Base-by-base conservation (phyloP, 2,113 vertebrate genomes). In the Dryoscopus gambensis region DNA sequence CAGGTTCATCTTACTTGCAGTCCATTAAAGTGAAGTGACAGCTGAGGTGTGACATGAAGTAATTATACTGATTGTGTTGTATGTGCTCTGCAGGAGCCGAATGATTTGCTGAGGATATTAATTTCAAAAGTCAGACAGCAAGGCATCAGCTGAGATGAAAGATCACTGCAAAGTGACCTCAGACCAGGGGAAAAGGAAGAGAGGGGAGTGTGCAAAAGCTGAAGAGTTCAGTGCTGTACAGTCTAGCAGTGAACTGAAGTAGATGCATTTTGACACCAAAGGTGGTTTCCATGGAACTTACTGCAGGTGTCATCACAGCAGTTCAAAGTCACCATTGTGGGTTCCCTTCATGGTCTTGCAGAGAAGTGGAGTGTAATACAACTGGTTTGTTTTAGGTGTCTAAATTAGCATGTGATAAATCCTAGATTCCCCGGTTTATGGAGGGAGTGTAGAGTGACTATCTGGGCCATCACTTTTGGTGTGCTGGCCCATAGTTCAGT, bases 51-150 rank as follows among this genome's bases (percentile, higher is more conserved):
- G 84, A 96, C 68, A 56, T 88, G 65, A 86, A 85, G 78, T 95
- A 93, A 97, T 96, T 93, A 96, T 71, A 74, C 90, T 93, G 95
- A 96, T 95, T 92, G 93, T 92, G 91, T 94, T 95, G 74, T 92
- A 42, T 82, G 71, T 92, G 92, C 92, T 92, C 82, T 0, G 8
- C 88, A 89, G 95, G 93, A 95, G 87, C 69, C 1, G 13, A 89
- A 49, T 95, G 56, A 93, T 95, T 96, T 96, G 92, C 90, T 81
- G 77, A 91, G 77, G 86, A 50, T 92, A 92, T 89, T 95, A 90
- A 95, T 95, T 96, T 87, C 52, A 81, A 37, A 88, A 96, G 71
- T 75, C 90, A 95, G 93, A 84, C 59, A 80, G 84, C 63, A 78
- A 95, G 84, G 85, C 71, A 95, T 96, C 75, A 93, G 82, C 92